Conservation (phyloP, 2,113 vertebrate species). For the Epinephelus moara region DNA sequence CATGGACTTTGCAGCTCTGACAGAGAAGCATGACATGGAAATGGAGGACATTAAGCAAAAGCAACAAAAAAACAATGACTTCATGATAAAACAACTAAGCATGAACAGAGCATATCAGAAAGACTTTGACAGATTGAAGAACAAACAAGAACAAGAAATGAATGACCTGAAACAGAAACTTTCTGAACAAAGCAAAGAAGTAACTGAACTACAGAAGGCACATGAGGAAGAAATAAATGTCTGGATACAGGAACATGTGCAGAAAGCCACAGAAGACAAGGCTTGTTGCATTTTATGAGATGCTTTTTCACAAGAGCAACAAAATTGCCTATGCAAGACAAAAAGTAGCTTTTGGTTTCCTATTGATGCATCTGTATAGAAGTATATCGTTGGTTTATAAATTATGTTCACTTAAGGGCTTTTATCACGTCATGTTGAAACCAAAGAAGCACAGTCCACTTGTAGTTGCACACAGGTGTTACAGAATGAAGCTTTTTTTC, state of each 20-base stretch:
- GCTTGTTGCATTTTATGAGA: slow-evolving; percentile 34
- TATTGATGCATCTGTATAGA: no score
- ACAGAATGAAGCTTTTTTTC: no score
- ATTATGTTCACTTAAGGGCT: no score
- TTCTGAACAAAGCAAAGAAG: not conserved
- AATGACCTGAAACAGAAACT: not conserved
- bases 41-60: fast-evolving
- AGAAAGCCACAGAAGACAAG: not conserved
- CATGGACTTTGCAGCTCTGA: fast-evolving
- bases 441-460: no score
- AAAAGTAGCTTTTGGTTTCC: no score
- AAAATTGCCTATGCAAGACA: no score
- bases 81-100: not conserved
- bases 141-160: slow-evolving; percentile 12
- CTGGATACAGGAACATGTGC: slow-evolving; percentile 40
- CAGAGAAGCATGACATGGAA: not conserved
- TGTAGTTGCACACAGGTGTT: no score
- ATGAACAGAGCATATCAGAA: not conserved
- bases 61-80: not conserved
- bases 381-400: no score
- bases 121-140: not conserved
- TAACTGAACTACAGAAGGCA: fast-evolving
- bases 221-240: slow-evolving; percentile 22
- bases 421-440: no score
- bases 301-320: no score